Base-by-base conservation (phyloP, 2,888 invertebrate genomes). In the Pterostichus niger region DNA sequence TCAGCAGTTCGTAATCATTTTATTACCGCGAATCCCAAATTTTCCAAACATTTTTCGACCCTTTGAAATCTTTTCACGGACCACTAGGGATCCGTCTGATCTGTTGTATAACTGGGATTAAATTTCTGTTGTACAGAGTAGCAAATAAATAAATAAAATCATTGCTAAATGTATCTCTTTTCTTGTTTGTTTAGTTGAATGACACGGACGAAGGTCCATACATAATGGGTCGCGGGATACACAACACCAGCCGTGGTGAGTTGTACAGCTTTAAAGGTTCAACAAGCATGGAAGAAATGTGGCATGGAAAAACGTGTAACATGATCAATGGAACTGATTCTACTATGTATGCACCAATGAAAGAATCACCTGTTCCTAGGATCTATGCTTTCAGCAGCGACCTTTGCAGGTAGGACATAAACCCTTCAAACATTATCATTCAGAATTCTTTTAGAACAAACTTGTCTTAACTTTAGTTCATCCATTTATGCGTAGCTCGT, bases 321-420 rank as follows among this genome's bases (percentile, higher is more conserved):
- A 88, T 87, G 86, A 89, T 94, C 59, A 91, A 90, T 83, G 93
- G 93, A 0, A 91, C 92, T 0, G 93, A 94, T 86, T 88, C 91
- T 0, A 88, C 92, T 0, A 90, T 92, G 46, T 93, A 92, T 88
- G 89, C 92, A 0, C 92, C 93, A 0, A 89, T 92, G 24, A 87
- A 90, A 6, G 88, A 89, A 10, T 86, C 90, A 5, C 88, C 90
- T 0, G 89, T 91, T 0, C 84, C 89, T 24, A 89, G 86, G 75
- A 84, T 93, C 13, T 90, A 91, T 81, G 90, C 90, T 0, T 93
- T 92, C 84, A 90, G 92, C 71, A 89, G 92, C 0, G 93, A 93
- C 84, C 88, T 93, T 46, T 94, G 93, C 91, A 91, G 93, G 92
- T 92, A 86, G 85, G 86, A 35, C 33, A 44, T 4, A 13, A 71